Percentiles rank a stretch among this genome's conserved stretches.
Evolutionary conservation across 2,113 vertebrate species (phyloP).

Genomic region (Elgaria multicarinata): DNA sequence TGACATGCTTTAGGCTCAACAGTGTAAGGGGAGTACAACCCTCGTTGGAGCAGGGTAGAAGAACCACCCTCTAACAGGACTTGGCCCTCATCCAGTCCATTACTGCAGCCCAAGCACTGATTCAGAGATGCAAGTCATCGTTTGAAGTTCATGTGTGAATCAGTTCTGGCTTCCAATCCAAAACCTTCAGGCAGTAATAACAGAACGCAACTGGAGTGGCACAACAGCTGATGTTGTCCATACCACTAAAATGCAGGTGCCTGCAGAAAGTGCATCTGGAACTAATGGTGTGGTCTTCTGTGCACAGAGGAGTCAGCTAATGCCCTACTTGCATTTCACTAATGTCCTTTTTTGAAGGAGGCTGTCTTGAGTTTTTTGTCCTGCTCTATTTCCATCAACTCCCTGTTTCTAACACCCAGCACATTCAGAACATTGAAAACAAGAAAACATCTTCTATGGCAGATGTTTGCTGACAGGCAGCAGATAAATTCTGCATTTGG

Average conservation of each 20-base stretch:
- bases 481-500: conserved; percentile 60
- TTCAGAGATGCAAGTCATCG: neutral
- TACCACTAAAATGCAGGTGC: neutral
- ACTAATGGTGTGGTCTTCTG: neutral
- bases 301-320: neutral
- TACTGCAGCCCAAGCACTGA: no score
- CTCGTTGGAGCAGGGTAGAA: no score
- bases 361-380: neutral
- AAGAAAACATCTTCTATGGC: conserved; percentile 33
- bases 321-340: neutral
- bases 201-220: neutral
- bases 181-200: neutral
- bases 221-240: neutral
- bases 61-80: no score
- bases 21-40: no score
- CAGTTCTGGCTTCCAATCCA: neutral
- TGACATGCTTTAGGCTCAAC: no score
- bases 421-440: conserved; percentile 2
- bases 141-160: neutral
- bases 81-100: no score
- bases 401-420: conserved; percentile 2
- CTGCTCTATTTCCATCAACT: neutral
- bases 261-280: neutral
- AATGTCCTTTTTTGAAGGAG: neutral
- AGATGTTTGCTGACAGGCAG: conserved; percentile 46